Evolutionary conservation across 2,113 vertebrate genomes (phyloP).

Genomic region (Boleophthalmus pectinirostris): DNA sequence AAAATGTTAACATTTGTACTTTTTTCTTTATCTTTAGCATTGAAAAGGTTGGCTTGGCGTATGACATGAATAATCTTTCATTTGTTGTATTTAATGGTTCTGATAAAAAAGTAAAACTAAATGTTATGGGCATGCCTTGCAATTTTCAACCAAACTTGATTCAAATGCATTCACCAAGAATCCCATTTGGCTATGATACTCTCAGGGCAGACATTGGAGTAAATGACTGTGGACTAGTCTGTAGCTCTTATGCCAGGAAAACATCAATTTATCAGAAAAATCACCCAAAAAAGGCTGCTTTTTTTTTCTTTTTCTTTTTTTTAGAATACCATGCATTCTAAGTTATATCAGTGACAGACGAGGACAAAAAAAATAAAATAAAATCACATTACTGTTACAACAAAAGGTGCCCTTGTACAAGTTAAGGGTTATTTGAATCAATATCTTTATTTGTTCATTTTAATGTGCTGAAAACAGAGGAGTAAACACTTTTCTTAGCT

Average conservation of each 20-base stretch:
- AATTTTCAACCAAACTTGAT: not conserved
- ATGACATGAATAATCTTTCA: not conserved
- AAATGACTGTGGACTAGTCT: not conserved
- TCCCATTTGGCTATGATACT: not conserved
- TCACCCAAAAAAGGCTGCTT: not conserved
- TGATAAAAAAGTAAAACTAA: not conserved
- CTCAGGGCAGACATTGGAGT: not conserved
- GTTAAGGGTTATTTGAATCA: conserved; percentile 27
- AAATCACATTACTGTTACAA: not conserved
- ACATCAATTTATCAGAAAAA: not conserved
- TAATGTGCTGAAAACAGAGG: conserved; percentile 61
- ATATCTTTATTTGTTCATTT: conserved; percentile 69
- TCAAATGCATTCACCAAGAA: not conserved
- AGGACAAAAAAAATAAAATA: not conserved
- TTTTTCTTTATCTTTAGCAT: too few relatives aligned
- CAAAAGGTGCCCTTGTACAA: not conserved
- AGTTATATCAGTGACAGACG: not conserved
- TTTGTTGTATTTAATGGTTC: not conserved
- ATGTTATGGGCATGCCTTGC: not conserved
- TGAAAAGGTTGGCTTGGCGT: not conserved
- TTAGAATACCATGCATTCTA: conserved; percentile 10
- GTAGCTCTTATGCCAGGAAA: not conserved
- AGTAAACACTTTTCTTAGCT: conserved; percentile 51
- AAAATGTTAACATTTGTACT: too few relatives aligned
- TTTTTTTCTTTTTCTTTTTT: too few relatives aligned